phyloP scores from a whole-genome alignment of 2,113 vertebrate genomes.

The Gavia stellata region DNA sequence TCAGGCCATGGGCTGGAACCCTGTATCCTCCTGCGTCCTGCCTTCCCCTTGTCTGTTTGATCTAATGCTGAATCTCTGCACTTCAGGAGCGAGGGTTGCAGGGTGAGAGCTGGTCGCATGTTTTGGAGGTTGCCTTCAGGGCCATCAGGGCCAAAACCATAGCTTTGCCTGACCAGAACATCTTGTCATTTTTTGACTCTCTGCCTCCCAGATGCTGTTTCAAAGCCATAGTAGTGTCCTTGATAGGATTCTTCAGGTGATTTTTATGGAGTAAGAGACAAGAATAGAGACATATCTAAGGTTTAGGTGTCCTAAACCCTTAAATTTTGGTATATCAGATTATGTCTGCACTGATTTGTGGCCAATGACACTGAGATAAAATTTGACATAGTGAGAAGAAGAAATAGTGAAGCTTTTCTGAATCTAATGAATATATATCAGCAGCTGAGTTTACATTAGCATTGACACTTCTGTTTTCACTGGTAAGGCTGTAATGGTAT shows the following conservation, averaged over 20 bases:
- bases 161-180: not conserved
- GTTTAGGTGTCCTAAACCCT: not conserved
- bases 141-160: not conserved
- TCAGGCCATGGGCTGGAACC: not conserved
- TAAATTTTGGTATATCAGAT: not conserved
- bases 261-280: not conserved
- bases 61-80: not conserved
- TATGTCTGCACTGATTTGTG: not conserved
- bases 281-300: not conserved
- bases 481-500: constrained; percentile 28
- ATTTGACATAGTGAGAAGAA: not conserved
- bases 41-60: not conserved
- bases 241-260: not conserved
- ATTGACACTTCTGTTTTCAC: constrained; percentile 41
- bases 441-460: constrained; percentile 53
- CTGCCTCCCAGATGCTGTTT: not conserved
- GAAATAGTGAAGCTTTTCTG: not conserved
- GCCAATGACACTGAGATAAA: not conserved
- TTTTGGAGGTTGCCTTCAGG: not conserved
- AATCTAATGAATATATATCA: constrained; percentile 57
- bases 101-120: not conserved
- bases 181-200: not conserved
- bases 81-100: no score
- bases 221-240: not conserved
- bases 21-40: not conserved